Conservation (phyloP, 2,113 vertebrate species). For the Furnarius figulus region DNA sequence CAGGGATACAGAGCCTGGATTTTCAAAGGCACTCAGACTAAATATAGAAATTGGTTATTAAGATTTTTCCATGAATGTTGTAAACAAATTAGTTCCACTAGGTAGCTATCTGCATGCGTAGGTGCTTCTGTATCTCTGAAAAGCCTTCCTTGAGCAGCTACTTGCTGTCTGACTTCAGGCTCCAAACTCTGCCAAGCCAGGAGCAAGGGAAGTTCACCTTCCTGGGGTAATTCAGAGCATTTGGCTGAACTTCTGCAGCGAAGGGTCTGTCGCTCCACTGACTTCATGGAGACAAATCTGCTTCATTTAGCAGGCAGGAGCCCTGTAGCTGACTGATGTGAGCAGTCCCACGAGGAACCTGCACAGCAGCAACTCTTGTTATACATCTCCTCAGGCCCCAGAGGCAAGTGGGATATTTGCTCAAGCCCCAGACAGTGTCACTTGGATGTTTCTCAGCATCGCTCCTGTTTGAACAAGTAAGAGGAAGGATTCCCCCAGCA, state of each 20-base stretch:
- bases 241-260: not conserved
- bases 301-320: not conserved
- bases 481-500: not conserved
- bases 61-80: not conserved
- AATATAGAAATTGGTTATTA: slow-evolving; percentile 11
- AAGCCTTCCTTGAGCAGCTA: not conserved
- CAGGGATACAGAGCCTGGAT: not conserved
- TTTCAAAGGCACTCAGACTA: not conserved
- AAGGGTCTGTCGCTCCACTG: not conserved
- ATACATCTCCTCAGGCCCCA: not conserved
- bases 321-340: not conserved
- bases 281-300: not conserved
- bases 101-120: not conserved
- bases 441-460: not conserved
- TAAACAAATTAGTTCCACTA: slow-evolving; percentile 49
- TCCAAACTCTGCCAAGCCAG: not conserved
- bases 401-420: not conserved
- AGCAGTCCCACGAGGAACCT: not conserved
- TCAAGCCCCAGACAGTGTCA: not conserved
- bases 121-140: not conserved
- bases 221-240: not conserved
- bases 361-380: not conserved
- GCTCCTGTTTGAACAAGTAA: not conserved
- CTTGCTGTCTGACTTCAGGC: not conserved
- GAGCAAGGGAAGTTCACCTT: not conserved